Evolutionary conservation across 2,888 invertebrate genomes (phyloP).

Genomic region (Eupeodes luniger): DNA sequence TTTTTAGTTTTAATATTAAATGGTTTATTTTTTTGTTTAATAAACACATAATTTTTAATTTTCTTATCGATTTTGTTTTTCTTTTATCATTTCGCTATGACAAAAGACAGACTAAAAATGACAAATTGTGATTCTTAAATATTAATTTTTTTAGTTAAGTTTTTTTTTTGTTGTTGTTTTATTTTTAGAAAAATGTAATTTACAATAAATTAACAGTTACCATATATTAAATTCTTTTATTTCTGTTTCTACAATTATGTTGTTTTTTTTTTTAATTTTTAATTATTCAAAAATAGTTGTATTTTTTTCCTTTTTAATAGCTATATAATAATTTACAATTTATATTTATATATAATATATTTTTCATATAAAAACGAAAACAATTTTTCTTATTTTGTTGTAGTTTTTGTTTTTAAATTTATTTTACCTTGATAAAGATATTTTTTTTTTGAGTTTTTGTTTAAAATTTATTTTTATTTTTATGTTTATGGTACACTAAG

Average conservation of each 20-base stretch:
- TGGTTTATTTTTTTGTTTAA: slow-evolving; percentile 45
- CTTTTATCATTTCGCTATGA: slow-evolving; percentile 34
- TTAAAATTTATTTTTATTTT: slow-evolving; percentile 22
- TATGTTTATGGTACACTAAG: slow-evolving; percentile 55
- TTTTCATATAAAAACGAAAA: slow-evolving; percentile 50
- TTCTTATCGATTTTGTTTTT: neutral
- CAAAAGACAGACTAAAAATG: slow-evolving; percentile 65
- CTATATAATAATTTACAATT: slow-evolving; percentile 62
- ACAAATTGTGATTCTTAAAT: slow-evolving; percentile 59
- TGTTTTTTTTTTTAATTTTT: slow-evolving; percentile 33
- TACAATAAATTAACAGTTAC: slow-evolving; percentile 71
- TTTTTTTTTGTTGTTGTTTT: slow-evolving; percentile 32
- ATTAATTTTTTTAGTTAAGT: slow-evolving; percentile 30
- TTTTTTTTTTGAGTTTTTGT: slow-evolving; percentile 10
- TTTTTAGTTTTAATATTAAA: slow-evolving; percentile 42
- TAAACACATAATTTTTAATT: slow-evolving; percentile 45
- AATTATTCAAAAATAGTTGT: slow-evolving; percentile 72
- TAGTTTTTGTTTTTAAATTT: neutral
- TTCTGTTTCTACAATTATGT: slow-evolving; percentile 32
- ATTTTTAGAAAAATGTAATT: slow-evolving; percentile 56
- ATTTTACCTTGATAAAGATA: neutral
- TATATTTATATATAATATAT: slow-evolving; percentile 19
- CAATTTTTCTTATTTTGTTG: neutral
- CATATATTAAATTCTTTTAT: slow-evolving; percentile 64
- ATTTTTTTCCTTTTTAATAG: slow-evolving; percentile 29